A percentile compares a stretch with the other conserved stretches of the same genome.
Evolutionary conservation across 1,140 invertebrate species (phyloP).

Genomic region (Nautilus pompilius): DNA sequence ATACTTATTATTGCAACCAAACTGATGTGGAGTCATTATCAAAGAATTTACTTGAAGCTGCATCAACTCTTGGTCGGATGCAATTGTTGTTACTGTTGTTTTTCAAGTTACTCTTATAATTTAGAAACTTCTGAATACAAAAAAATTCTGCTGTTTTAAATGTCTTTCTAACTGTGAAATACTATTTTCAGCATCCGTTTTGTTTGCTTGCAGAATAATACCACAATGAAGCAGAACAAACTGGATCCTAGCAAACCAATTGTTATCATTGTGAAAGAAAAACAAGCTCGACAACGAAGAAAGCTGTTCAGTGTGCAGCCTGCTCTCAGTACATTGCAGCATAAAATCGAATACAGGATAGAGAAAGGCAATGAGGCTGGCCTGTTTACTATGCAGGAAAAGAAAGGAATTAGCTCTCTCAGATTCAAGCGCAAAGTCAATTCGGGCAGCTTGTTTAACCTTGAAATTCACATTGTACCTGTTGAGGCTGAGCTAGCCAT

Average conservation of each 20-base stretch:
- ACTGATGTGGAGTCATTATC: too few relatives aligned
- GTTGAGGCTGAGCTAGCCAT: too few relatives aligned
- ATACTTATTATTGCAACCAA: too few relatives aligned
- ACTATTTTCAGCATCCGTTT: not conserved
- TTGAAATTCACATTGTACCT: too few relatives aligned
- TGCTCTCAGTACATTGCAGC: slow-evolving; percentile 44
- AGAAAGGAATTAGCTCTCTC: slow-evolving; percentile 59
- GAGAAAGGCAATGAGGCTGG: slow-evolving; percentile 64
- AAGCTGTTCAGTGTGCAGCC: slow-evolving; percentile 41
- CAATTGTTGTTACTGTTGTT: too few relatives aligned
- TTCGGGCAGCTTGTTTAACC: slow-evolving; percentile 18
- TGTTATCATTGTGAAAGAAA: slow-evolving; percentile 27
- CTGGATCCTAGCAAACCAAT: slow-evolving; percentile 11
- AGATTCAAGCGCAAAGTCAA: slow-evolving; percentile 35
- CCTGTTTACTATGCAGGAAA: slow-evolving; percentile 66
- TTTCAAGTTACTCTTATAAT: not conserved
- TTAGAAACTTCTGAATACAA: not conserved
- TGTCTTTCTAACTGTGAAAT: not conserved
- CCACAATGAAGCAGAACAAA: slow-evolving; percentile 3
- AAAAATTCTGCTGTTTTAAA: not conserved
- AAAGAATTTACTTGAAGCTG: too few relatives aligned
- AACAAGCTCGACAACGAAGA: slow-evolving; percentile 31
- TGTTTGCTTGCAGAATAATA: slow-evolving; percentile 5
- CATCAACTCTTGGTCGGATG: too few relatives aligned
- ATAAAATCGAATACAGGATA: slow-evolving; percentile 67